Percentiles rank a stretch among this genome's conserved stretches.
These are phyloP conservation scores for Pomacea canaliculata DNA, from an alignment of 2,888 invertebrate genomes.

Conservation along the genomic window DNA sequence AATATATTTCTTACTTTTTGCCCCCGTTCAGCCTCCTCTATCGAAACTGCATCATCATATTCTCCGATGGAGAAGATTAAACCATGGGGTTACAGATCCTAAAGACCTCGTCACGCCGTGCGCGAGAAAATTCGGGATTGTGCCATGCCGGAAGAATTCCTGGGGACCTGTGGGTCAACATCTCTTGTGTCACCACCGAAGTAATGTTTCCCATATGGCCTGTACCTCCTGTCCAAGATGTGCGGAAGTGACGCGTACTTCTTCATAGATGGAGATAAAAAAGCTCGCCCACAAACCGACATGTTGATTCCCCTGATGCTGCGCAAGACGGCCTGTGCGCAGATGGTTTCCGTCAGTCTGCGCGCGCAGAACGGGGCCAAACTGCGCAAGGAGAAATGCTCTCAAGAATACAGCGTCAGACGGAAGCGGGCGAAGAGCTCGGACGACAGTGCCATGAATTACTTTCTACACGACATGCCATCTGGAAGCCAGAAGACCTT, in stretches of 20 bases:
- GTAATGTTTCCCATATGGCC: conserved; percentile 54
- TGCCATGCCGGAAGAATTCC: conserved; percentile 44
- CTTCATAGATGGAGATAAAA: conserved; percentile 52
- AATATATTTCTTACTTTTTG: too few relatives aligned
- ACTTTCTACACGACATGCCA: conserved; percentile 51
- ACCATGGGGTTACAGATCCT: conserved; percentile 55
- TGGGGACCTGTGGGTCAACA: conserved; percentile 59
- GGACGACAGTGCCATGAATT: conserved; percentile 34
- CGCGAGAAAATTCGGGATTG: conserved; percentile 48
- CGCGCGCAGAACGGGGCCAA: conserved; percentile 38
- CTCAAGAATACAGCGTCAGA: conserved; percentile 45
- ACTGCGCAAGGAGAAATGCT: conserved; percentile 42
- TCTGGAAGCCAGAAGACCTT: conserved; percentile 46
- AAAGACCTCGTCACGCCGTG: conserved; percentile 48
- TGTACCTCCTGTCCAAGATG: conserved; percentile 55
- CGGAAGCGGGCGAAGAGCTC: conserved; percentile 18
- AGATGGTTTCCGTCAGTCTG: conserved; percentile 50
- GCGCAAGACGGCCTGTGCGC: conserved; percentile 54
- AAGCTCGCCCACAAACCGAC: conserved; percentile 50
- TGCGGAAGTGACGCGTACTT: conserved; percentile 64
- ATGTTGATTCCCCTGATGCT: conserved; percentile 59
- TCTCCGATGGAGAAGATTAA: conserved; percentile 65
- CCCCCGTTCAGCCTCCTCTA: conserved; percentile 34
- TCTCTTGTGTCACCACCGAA: conserved; percentile 59
- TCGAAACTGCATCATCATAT: conserved; percentile 59